Base-by-base conservation (phyloP, 2,113 vertebrate genomes). In the Eolophus roseicapilla region DNA sequence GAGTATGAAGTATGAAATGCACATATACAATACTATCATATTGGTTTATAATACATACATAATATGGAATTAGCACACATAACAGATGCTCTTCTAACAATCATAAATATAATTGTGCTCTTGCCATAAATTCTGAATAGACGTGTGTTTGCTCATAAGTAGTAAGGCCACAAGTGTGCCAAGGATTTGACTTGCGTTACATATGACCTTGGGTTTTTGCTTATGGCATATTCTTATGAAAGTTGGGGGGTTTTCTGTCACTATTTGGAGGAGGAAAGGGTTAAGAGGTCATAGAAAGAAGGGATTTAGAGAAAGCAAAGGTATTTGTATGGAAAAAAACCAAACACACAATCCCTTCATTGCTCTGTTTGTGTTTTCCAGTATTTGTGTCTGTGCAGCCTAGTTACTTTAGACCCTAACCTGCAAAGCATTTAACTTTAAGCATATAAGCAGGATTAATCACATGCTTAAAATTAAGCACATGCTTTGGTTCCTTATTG, bases 401-500 rank as follows among this genome's bases (percentile, higher is more conserved):
- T 65, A 50, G 35, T 78, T 86, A 83, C 60, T 77, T 86, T 43
- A 90, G 55, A 49, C 13, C 28, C 10, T 71, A 80, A 92, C 77
- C 31, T 64, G 46, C 29, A 92, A 90, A 84, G 33, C 47, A 86
- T 74, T 94, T 86, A 59, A 59, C 21, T 81, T 90, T 63, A 88
- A 88, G 47, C 52, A 88, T 49, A 64, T 29, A 86, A 82, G 10
- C 52, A 82, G 37, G 44, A 82, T 90, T 88, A 93, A 88, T 86
- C 44, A 87, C 53, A 35, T 64, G 63, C 53, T 93, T 95, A 92
- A 95, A 95, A 83, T 80, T 60, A 92, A 92, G 80, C 80, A 69
- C 39, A 59, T 86, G 63, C 25, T 94, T 93, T 86, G 37, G 63
- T 74, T 89, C 52, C 68, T 90, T 95, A 75, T 3, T 92, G 57